Percentiles rank a stretch among this genome's conserved stretches.
Evolutionary conservation across 2,797 vertebrate species (phyloP).

Genomic region (Taeniopygia guttata): DNA sequence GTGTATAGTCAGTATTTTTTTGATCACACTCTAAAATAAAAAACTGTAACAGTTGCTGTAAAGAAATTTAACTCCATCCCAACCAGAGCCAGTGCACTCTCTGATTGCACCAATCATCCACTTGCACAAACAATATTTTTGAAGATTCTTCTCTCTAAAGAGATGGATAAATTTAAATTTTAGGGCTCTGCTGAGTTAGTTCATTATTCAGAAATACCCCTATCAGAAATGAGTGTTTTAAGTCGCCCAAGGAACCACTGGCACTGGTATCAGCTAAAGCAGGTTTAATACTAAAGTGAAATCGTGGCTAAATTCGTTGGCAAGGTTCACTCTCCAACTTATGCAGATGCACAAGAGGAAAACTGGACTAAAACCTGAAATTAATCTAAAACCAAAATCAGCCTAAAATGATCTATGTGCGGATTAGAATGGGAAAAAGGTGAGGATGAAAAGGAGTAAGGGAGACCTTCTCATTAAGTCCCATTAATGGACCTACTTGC

Average conservation of each 20-base stretch:
- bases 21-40: neutral
- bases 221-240: neutral
- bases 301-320: rapidly evolving
- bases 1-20: neutral
- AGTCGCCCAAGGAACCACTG: rapidly evolving
- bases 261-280: neutral
- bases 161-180: neutral
- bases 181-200: neutral
- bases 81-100: neutral
- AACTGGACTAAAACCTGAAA: neutral
- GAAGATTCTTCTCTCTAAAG: neutral
- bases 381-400: neutral
- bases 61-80: neutral
- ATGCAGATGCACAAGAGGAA: neutral
- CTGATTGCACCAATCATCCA: neutral
- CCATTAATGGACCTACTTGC: neutral
- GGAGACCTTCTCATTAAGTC: neutral
- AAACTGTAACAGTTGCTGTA: rapidly evolving
- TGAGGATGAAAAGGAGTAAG: neutral
- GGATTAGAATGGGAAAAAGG: neutral
- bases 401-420: neutral
- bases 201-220: neutral
- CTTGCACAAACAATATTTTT: neutral
- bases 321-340: neutral
- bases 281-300: neutral